Evolutionary conservation across 53 echinoderm and acorn worm species (phyloP).

Genomic region (Antedon mediterranea): DNA sequence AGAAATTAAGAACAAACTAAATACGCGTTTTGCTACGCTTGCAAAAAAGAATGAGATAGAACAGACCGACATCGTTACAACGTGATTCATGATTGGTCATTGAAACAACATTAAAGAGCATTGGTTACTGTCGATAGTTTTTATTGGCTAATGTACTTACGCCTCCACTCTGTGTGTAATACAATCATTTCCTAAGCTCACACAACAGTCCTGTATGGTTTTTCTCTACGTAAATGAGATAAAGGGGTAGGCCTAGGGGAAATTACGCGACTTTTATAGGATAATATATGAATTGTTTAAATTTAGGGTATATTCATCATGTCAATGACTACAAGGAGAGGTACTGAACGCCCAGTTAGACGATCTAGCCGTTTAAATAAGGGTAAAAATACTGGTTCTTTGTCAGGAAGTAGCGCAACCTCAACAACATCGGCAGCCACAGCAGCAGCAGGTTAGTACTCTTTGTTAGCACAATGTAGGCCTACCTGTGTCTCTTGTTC

Average conservation of each 20-base stretch:
- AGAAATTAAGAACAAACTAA: neutral
- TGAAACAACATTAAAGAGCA: neutral
- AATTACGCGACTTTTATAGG: neutral
- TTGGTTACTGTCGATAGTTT: neutral
- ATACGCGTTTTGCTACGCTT: neutral
- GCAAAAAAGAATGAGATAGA: neutral
- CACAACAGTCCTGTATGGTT: neutral
- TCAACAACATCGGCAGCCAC: neutral
- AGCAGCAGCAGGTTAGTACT: neutral
- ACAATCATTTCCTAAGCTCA: neutral
- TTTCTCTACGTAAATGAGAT: neutral
- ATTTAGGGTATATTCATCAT: neutral
- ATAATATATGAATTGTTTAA: neutral
- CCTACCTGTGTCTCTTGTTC: neutral
- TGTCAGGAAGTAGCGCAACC: neutral
- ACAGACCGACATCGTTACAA: neutral
- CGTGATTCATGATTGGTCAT: constrained; percentile 1
- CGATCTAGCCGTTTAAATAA: neutral
- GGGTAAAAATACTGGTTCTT: neutral
- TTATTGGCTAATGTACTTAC: neutral
- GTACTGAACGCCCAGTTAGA: neutral
- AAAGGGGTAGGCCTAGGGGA: neutral
- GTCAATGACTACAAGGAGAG: neutral
- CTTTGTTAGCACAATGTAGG: neutral
- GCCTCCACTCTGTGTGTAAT: neutral